These are phyloP conservation scores for Avahi laniger DNA, from an alignment of 2,797 vertebrate species.

Conservation along the genomic window DNA sequence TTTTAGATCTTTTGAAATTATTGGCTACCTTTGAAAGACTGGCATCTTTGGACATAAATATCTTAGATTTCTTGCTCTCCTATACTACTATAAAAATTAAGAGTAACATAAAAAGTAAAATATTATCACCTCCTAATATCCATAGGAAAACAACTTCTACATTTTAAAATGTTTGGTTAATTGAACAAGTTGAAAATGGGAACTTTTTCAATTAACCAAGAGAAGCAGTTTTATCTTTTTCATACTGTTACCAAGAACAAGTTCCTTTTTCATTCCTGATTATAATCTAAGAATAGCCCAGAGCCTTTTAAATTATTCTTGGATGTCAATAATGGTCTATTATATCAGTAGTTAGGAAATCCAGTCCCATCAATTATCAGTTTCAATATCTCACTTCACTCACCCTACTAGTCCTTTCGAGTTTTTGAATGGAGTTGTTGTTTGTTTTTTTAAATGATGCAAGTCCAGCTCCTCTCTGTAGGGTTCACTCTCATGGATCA, in stretches of 20 bases:
- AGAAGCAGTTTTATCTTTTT: background rate
- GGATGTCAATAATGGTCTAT: too few species aligned
- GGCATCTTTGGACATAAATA: background rate
- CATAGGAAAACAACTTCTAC: background rate
- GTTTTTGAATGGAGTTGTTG: too few species aligned
- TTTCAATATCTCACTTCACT: background rate
- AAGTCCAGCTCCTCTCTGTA: background rate
- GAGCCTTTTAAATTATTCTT: too few species aligned
- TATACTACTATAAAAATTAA: background rate
- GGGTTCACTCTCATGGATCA: background rate
- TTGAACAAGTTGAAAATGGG: background rate
- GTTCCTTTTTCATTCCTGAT: background rate
- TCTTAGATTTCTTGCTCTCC: background rate
- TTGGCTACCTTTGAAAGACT: background rate
- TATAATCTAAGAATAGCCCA: background rate
- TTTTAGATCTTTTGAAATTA: background rate
- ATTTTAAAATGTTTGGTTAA: background rate
- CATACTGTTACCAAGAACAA: background rate
- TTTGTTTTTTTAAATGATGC: background rate
- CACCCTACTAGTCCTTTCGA: background rate
- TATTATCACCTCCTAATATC: background rate
- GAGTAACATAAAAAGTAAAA: background rate
- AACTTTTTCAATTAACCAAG: background rate
- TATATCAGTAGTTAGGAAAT: too few species aligned
- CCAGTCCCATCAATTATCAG: background rate